A percentile compares a stretch with the other conserved stretches of the same genome.
These are phyloP conservation scores for Meteorus sp. DNA, from an alignment of 1,140 invertebrate genomes.

Conservation along the genomic window DNA sequence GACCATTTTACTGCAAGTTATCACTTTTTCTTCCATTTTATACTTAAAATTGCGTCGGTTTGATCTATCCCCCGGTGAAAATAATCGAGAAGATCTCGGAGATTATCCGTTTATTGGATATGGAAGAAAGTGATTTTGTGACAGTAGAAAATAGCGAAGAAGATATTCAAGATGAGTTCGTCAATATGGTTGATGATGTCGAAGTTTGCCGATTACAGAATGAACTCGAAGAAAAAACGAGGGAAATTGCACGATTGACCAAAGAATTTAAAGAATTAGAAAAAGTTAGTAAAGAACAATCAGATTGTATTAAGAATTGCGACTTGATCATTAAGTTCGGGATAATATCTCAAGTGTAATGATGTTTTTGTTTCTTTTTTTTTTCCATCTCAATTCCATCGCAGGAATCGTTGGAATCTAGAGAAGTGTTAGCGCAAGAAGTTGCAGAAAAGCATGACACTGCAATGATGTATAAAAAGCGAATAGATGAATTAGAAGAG, in stretches of 20 bases:
- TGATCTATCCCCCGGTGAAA: too few relatives aligned
- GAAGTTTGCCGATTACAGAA: conserved; percentile 31
- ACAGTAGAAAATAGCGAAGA: conserved; percentile 28
- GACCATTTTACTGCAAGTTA: neutral
- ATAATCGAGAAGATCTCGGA: conserved; percentile 26
- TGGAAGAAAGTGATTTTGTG: conserved; percentile 40
- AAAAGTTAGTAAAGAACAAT: conserved; percentile 51
- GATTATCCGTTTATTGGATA: conserved; percentile 41
- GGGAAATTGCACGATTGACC: conserved; percentile 36
- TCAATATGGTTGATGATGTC: conserved; percentile 3
- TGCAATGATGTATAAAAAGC: conserved; percentile 47
- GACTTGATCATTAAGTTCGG: neutral
- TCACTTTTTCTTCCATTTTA: too few relatives aligned
- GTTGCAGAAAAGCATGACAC: conserved; percentile 58
- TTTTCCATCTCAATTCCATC: too few relatives aligned
- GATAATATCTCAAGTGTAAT: neutral
- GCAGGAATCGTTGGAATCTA: conserved; percentile 51
- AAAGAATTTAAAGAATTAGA: conserved; percentile 36
- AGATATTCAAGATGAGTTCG: conserved; percentile 1
- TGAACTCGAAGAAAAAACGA: conserved; percentile 41
- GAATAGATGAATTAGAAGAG: conserved; percentile 55
- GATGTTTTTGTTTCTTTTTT: neutral
- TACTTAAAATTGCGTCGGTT: too few relatives aligned
- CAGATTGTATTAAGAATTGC: too few relatives aligned
- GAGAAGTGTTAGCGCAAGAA: conserved; percentile 56